Conservation (phyloP, 2,888 invertebrate genomes). For the Melipona beecheii region DNA sequence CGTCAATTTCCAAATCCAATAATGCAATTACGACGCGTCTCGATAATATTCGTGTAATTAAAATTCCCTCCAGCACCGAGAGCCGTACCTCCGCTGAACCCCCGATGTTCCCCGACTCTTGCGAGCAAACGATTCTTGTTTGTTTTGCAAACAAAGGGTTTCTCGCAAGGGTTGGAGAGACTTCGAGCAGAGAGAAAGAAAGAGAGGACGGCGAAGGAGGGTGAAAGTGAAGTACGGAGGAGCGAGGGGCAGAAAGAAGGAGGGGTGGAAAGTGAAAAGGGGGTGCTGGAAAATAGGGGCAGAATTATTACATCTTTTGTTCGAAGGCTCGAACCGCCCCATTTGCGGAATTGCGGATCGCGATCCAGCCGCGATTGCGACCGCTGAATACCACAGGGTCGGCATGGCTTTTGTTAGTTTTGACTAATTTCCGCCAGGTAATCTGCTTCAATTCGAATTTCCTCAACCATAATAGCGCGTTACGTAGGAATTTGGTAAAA, state of each 20-base stretch:
- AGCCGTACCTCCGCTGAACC: slow-evolving; percentile 44
- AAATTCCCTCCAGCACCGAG: slow-evolving; percentile 75
- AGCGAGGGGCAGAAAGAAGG: slow-evolving; percentile 36
- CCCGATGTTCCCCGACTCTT: slow-evolving; percentile 68
- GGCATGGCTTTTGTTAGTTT: slow-evolving; percentile 79
- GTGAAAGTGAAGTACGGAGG: slow-evolving; percentile 41
- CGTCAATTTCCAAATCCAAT: slow-evolving; percentile 71
- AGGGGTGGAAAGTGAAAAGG: slow-evolving; percentile 60
- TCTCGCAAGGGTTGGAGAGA: slow-evolving; percentile 66
- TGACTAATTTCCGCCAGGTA: slow-evolving; percentile 80
- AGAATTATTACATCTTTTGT: slow-evolving; percentile 84
- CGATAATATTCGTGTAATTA: slow-evolving; percentile 82
- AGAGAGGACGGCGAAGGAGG: slow-evolving; percentile 41
- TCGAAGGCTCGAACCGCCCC: slow-evolving; percentile 81
- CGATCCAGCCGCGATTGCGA: slow-evolving; percentile 81
- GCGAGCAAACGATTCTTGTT: slow-evolving; percentile 83
- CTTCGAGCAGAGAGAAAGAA: slow-evolving; percentile 57
- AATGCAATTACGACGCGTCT: slow-evolving; percentile 75
- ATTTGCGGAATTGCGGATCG: slow-evolving; percentile 83
- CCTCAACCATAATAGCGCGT: slow-evolving; percentile 51
- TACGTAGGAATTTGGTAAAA: slow-evolving; percentile 55
- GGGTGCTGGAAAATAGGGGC: slow-evolving; percentile 74
- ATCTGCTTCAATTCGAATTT: slow-evolving; percentile 76
- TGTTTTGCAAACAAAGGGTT: slow-evolving; percentile 83
- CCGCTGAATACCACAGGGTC: slow-evolving; percentile 72